Evolutionary conservation across 1,140 invertebrate species (phyloP), one percentile per base, ranked within the genome.

Genomic region (Drosophila triauraria): DNA sequence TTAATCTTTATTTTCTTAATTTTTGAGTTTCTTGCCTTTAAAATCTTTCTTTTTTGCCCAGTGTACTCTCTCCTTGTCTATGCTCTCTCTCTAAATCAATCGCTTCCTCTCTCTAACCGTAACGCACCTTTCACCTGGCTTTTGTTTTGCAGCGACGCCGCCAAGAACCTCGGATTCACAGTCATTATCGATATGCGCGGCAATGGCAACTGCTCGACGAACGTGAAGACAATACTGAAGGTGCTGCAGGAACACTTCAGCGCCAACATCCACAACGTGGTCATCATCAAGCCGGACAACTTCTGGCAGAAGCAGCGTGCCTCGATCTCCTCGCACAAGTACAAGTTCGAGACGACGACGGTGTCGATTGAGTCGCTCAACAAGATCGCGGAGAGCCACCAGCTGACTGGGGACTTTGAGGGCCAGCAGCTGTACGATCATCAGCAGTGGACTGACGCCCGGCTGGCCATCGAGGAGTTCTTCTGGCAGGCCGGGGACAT

Each of bases 291-390:
- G 94, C 98, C 98, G 78, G 99, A 99, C 91, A 99, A 99, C 93
- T 99, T 99, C 94, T 99, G 98, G 98, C 98, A 99, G 93, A 99
- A 99, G 94, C 98, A 99, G 94, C 96, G 98, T 88, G 99, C 98
- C 80, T 98, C 97, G 59, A 95, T 99, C 88, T 98, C 97, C 82
- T 98, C 97, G 94, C 97, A 98, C 93, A 99, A 99, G 95, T 99
- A 99, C 94, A 99, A 98, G 94, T 99, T 99, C 95, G 98, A 99
- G 98, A 98, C 98, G 87, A 97, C 96, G 91, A 97, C 99, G 94
- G 98, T 99, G 93, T 98, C 97, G 92, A 95, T 99, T 91, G 98
- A 99, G 94, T 97, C 97, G 65, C 94, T 99, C 67, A 95, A 96
- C 57, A 99, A 99, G 94, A 96, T 97, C 59, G 96, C 99, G 91